Evolutionary conservation across 2,888 invertebrate genomes (phyloP).

Genomic region (Rhorus exstirpatorius): DNA sequence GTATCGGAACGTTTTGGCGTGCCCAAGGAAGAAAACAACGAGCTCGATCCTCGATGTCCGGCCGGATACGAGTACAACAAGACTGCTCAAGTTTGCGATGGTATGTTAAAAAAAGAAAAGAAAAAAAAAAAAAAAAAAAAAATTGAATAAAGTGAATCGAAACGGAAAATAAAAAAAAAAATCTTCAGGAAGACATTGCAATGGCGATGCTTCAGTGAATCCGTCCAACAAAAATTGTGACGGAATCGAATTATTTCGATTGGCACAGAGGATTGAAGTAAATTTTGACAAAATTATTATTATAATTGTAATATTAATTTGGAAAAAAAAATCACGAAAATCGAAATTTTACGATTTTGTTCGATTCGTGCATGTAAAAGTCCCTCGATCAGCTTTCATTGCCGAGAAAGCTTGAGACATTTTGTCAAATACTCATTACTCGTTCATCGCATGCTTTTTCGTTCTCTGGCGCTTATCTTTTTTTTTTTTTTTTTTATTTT

Average conservation of each 20-base stretch:
- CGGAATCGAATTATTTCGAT: not conserved
- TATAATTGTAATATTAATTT: not conserved
- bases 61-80: slow-evolving; percentile 79
- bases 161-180: not conserved
- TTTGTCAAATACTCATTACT: not conserved
- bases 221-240: too few relatives aligned
- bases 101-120: slow-evolving; percentile 75
- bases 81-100: slow-evolving; percentile 81
- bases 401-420: slow-evolving; percentile 12
- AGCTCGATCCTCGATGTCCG: slow-evolving; percentile 79
- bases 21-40: slow-evolving; percentile 70
- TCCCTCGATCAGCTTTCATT: not conserved
- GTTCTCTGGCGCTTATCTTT: slow-evolving; percentile 67
- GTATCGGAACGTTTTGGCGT: slow-evolving; percentile 53
- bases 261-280: not conserved
- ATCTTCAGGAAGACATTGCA: too few relatives aligned
- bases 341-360: not conserved
- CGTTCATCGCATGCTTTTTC: slow-evolving; percentile 31
- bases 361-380: slow-evolving; percentile 15
- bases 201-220: too few relatives aligned
- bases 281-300: not conserved
- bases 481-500: slow-evolving; percentile 45
- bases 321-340: not conserved
- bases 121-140: not conserved
- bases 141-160: not conserved